Base-by-base conservation (phyloP, 2,888 invertebrate species). In the Drosophila affinis region DNA sequence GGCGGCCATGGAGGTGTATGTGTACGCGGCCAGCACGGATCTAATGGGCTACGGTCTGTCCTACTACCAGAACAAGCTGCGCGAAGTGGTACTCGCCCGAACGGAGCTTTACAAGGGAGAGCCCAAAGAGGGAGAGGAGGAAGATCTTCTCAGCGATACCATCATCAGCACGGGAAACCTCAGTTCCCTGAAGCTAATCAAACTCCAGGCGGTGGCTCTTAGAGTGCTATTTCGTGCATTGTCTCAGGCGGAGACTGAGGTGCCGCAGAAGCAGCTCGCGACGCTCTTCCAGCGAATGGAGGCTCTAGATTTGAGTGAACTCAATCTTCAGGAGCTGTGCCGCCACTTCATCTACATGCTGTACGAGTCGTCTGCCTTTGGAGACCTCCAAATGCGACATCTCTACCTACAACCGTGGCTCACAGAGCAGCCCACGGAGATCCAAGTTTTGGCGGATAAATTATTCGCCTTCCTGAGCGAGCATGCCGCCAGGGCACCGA, bases 1-100 rank as follows among this genome's bases (percentile, higher is more conserved):
- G 18, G 91, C 92, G 29, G 91, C 89, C 47, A 88, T 92, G 89
- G 92, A 92, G 75, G 91, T 92, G 0, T 92, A 92, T 78, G 92
- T 92, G 0, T 89, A 91, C 68, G 85, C 92, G 0, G 90, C 91
- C 10, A 90, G 81, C 48, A 80, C 76, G 7, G 92, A 92, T 79
- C 59, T 92, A 18, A 72, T 92, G 81, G 92, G 92, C 3, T 91
- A 88, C 62, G 92, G 92, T 0, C 69, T 92, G 53, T 77, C 81
- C 0, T 92, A 87, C 57, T 92, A 92, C 72, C 91, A 91, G 48
- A 90, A 91, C 32, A 90, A 92, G 65, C 60, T 92, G 34, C 86
- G 90, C 34, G 90, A 91, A 44, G 86, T 90, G 59, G 90, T 92
- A 4, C 32, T 89, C 3, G 69, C 68, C 0, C 79, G 90, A 46